phyloP scores from a whole-genome alignment of 2,113 vertebrate genomes.

The Climacteris rufus region DNA sequence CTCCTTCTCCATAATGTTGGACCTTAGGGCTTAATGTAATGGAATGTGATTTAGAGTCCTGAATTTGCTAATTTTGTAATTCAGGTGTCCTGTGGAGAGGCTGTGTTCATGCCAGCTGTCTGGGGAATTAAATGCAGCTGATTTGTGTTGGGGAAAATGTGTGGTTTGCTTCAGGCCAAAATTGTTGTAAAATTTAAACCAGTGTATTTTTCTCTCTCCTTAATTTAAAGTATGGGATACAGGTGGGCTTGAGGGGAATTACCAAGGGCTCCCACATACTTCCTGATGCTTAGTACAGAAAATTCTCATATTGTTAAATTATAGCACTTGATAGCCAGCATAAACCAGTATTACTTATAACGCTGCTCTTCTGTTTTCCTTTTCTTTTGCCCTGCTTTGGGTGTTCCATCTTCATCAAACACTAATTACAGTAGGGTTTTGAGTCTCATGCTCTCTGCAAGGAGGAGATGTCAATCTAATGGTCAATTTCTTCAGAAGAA shows the following conservation, averaged over 20 bases:
- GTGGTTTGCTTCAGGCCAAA: conserved; percentile 62
- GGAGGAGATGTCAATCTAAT: background rate
- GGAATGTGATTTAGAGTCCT: conserved; percentile 68
- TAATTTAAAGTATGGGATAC: conserved; percentile 54
- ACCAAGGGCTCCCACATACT: background rate
- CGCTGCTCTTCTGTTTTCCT: background rate
- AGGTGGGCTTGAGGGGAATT: conserved; percentile 38
- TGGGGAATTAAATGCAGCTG: conserved; percentile 67
- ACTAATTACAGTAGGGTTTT: background rate
- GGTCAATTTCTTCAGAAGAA: background rate
- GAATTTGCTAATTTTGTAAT: conserved; percentile 73
- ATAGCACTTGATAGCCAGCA: background rate
- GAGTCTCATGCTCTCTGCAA: background rate
- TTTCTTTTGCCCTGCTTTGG: background rate
- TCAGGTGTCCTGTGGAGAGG: conserved; percentile 64
- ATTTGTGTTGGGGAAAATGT: conserved; percentile 66
- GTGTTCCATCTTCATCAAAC: background rate
- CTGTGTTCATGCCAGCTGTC: conserved; percentile 65
- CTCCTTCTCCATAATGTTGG: conserved; percentile 42
- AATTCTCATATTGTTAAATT: conserved; percentile 23
- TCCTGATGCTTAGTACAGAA: background rate
- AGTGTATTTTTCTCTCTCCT: conserved; percentile 47
- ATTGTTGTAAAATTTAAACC: conserved; percentile 65
- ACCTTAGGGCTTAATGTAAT: conserved; percentile 68
- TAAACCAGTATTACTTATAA: conserved; percentile 9